Base-by-base conservation (phyloP, 2,113 vertebrate genomes). In the Myotis yumanensis region DNA sequence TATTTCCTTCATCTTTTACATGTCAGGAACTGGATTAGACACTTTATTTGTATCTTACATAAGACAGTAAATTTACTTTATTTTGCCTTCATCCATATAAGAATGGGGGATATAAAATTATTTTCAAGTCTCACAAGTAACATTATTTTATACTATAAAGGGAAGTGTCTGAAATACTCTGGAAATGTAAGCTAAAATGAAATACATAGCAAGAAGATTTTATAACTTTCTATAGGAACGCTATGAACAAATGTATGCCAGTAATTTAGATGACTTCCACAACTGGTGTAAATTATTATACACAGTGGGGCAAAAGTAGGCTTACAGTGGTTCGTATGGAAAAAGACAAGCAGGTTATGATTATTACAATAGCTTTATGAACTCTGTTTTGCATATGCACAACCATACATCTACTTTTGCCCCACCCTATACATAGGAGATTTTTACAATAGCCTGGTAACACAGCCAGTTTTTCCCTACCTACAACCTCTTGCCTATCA, bases 31-130 rank as follows among this genome's bases (percentile, higher is more conserved):
- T 83, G 6, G 16, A 82, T 40, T 59, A 18, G 28, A 59, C 2
- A 57, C 1, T 82, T 76, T 35, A 69, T 37, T 43, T 32, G 3
- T 81, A 30, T 68, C n/a, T 62, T 28, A 11, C 59, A 62, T 54
- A 83, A 73, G 1, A 7, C 7, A 76, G 30, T 40, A n/a, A 10
- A 57, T 79, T 66, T 20, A 30, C 84, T 69, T 83, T 62, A 66
- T 91, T 89, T 72, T 7, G 43, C 22, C 30, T 82, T 93, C 18
- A 82, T 77, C 14, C 6, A 83, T 5, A 54, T 69, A 59, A 73
- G 35, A 93, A 46, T 64, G 18, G 23, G 32, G 81, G 46, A 23
- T 73, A 69, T 71, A 8, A 79, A 93, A 94, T 95, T 80, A 59
- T 37, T 86, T 62, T 83, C 30, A 93, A 40, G 1, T 35, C 8